phyloP scores from a whole-genome alignment of 2,888 invertebrate genomes.

The Coleophora deauratella region DNA sequence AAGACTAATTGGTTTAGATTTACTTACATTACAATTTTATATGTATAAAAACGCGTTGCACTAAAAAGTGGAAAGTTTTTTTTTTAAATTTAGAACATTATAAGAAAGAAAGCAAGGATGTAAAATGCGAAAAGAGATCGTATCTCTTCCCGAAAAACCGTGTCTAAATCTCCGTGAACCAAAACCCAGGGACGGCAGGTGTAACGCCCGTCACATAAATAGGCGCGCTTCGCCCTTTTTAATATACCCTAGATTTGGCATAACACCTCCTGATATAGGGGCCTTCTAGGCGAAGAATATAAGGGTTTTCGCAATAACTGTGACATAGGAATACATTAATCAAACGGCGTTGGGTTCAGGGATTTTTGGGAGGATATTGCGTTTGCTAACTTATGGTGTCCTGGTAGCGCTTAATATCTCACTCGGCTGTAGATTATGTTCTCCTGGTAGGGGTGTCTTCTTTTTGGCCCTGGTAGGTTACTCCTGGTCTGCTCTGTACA shows the following conservation, averaged over 20 bases:
- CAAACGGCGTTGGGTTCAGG: slow-evolving; percentile 41
- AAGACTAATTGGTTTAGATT: no score
- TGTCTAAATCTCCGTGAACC: slow-evolving; percentile 22
- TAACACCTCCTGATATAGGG: slow-evolving; percentile 56
- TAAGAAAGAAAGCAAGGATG: neutral
- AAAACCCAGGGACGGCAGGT: slow-evolving; percentile 39
- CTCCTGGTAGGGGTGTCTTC: neutral
- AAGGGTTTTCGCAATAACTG: slow-evolving; percentile 57
- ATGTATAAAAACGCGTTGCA: no score
- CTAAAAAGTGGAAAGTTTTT: no score
- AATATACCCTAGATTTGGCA: slow-evolving; percentile 70
- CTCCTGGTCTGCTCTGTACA: no score
- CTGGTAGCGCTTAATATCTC: slow-evolving; percentile 40
- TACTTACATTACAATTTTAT: no score
- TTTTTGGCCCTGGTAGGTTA: no score
- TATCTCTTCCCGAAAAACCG: slow-evolving; percentile 15
- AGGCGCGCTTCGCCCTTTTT: slow-evolving; percentile 55
- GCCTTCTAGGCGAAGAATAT: slow-evolving; percentile 40
- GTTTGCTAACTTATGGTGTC: slow-evolving; percentile 51
- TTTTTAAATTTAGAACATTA: no score
- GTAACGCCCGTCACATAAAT: slow-evolving; percentile 50
- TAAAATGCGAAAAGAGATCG: slow-evolving; percentile 3
- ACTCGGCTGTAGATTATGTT: slow-evolving; percentile 17
- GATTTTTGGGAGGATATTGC: slow-evolving; percentile 57
- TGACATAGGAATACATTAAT: slow-evolving; percentile 68